Conservation (phyloP, 2,113 vertebrate genomes). For the Centropus unirufus region DNA sequence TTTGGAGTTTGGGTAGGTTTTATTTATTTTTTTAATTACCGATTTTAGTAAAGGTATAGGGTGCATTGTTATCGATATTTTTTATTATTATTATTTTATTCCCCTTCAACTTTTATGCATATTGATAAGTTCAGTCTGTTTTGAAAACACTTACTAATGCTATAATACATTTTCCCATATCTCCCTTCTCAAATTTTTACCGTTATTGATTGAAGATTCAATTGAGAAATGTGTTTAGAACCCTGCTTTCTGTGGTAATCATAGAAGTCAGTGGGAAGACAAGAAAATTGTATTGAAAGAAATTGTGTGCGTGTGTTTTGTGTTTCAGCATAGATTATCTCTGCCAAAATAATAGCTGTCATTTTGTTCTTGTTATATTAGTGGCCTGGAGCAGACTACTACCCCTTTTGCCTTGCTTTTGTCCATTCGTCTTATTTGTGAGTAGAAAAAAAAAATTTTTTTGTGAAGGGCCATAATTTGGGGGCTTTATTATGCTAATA, state of each 20-base stretch:
- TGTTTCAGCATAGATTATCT: slow-evolving; percentile 87
- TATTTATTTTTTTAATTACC: not conserved
- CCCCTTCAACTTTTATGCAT: slow-evolving; percentile 62
- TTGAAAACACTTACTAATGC: slow-evolving; percentile 77
- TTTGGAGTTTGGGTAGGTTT: not conserved
- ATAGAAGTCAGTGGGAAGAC: slow-evolving; percentile 88
- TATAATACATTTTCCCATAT: slow-evolving; percentile 75
- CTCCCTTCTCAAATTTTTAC: slow-evolving; percentile 76
- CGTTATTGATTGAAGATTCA: slow-evolving; percentile 84
- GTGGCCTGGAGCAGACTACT: slow-evolving; percentile 75
- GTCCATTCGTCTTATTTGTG: slow-evolving; percentile 62
- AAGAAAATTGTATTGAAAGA: slow-evolving; percentile 87
- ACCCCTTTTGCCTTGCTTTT: slow-evolving; percentile 71
- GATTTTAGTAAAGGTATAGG: not conserved
- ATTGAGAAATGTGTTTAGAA: slow-evolving; percentile 85
- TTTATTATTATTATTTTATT: not conserved
- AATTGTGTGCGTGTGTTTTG: slow-evolving; percentile 82
- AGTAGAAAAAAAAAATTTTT: slow-evolving; percentile 34
- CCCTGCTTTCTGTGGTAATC: slow-evolving; percentile 83
- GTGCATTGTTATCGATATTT: not conserved
- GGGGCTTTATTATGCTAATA: slow-evolving; percentile 69
- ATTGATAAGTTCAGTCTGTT: slow-evolving; percentile 71
- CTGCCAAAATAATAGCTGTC: slow-evolving; percentile 86
- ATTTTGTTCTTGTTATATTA: slow-evolving; percentile 82
- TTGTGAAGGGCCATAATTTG: slow-evolving; percentile 69